Evolutionary conservation across 2,113 vertebrate genomes (phyloP).

Genomic region (Furnarius figulus): DNA sequence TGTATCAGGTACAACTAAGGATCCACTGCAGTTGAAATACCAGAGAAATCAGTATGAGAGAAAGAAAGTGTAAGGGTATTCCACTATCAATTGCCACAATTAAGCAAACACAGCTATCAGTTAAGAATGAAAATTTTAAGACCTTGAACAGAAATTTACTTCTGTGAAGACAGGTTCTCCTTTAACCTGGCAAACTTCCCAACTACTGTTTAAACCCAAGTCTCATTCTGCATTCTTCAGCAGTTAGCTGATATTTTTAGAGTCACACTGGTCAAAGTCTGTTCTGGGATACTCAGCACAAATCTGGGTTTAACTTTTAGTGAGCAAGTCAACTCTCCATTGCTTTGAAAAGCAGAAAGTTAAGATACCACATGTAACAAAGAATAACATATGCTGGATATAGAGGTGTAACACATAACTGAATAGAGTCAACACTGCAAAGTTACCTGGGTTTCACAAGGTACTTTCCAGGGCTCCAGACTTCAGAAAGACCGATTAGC

Average conservation of each 20-base stretch:
- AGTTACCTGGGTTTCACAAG: not conserved
- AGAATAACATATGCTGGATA: not conserved
- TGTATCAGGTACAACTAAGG: not conserved
- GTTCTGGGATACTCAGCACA: not conserved
- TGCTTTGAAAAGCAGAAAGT: not conserved
- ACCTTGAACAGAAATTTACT: slow-evolving; percentile 6
- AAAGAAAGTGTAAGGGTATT: not conserved
- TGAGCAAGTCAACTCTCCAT: not conserved
- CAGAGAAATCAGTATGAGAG: not conserved
- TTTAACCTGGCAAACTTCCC: slow-evolving; percentile 28
- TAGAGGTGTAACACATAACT: not conserved
- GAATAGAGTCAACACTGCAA: not conserved
- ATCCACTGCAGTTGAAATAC: not conserved
- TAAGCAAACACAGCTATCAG: not conserved
- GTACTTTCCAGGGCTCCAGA: not conserved
- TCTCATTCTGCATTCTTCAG: slow-evolving; percentile 51
- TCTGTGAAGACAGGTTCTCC: not conserved
- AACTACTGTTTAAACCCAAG: slow-evolving; percentile 31
- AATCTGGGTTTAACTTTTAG: slow-evolving; percentile 14
- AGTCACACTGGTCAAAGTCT: slow-evolving; percentile 40
- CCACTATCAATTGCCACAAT: not conserved
- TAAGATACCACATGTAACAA: not conserved
- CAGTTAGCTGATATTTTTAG: slow-evolving; percentile 46
- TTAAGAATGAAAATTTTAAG: slow-evolving; percentile 14
- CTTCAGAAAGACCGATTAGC: not conserved